Conservation (phyloP, 2,113 vertebrate species). For the Riparia riparia region DNA sequence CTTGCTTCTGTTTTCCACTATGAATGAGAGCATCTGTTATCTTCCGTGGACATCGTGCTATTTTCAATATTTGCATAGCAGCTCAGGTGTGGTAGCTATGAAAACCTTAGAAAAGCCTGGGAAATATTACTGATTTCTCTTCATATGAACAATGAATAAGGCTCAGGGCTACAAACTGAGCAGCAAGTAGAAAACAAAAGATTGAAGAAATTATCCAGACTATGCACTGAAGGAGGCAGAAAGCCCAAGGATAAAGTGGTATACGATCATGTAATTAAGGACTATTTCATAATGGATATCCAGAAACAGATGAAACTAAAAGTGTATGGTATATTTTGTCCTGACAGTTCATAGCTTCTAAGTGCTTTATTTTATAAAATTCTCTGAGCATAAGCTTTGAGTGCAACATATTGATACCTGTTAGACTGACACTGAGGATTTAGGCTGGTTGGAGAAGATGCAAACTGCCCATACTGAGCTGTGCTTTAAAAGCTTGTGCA, state of each 20-base stretch:
- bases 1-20: not conserved
- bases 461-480: not conserved
- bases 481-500: not conserved
- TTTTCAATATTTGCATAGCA: not conserved
- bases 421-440: not conserved
- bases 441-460: not conserved
- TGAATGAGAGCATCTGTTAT: not conserved
- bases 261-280: not conserved
- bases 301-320: not conserved
- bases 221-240: not conserved
- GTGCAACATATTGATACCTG: not conserved
- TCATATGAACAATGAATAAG: not conserved
- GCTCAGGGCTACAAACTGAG: not conserved
- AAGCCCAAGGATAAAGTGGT: not conserved
- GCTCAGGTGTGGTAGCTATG: not conserved
- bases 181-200: not conserved
- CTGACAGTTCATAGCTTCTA: not conserved
- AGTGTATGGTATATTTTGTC: not conserved
- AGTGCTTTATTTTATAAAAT: not conserved
- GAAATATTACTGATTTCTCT: not conserved
- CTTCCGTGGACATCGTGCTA: not conserved
- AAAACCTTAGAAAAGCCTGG: not conserved
- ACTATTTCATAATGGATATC: not conserved
- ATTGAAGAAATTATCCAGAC: not conserved
- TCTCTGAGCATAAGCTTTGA: not conserved